A percentile compares a stretch with the other conserved stretches of the same genome.
Evolutionary conservation across 2,888 invertebrate species (phyloP).

Genomic region (Drosophila nr. medialis): DNA sequence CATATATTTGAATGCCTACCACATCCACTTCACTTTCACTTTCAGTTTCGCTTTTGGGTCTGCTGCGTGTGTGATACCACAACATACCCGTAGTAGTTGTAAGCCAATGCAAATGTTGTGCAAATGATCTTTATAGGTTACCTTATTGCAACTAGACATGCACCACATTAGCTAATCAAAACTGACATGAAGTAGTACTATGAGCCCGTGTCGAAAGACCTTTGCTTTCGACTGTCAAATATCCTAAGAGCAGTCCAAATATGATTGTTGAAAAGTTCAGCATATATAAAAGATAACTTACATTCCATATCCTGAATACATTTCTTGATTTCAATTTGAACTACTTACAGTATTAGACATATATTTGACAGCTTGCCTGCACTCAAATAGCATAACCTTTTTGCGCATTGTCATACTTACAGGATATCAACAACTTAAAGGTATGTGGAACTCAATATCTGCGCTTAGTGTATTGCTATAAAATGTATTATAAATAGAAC

Average conservation of each 20-base stretch:
- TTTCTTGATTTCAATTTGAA: background rate
- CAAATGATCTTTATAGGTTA: conserved; percentile 65
- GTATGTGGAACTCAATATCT: background rate
- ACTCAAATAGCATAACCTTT: background rate
- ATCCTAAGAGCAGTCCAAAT: background rate
- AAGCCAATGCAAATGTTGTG: conserved; percentile 72
- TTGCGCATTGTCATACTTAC: background rate
- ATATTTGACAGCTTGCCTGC: background rate
- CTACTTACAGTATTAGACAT: background rate
- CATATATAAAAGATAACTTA: background rate
- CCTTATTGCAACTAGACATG: conserved; percentile 70
- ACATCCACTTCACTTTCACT: conserved; percentile 27
- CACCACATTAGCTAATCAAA: conserved; percentile 46
- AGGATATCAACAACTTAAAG: conserved; percentile 13
- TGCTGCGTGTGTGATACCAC: conserved; percentile 29
- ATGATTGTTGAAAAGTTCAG: background rate
- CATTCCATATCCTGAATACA: background rate
- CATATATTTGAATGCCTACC: conserved; percentile 59
- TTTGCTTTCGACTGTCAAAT: background rate
- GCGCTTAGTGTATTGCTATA: conserved; percentile 6
- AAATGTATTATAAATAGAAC: conserved; percentile 31
- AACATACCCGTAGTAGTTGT: conserved; percentile 12
- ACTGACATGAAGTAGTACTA: conserved; percentile 35
- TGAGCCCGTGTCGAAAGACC: conserved; percentile 7
- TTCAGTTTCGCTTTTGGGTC: conserved; percentile 5